A percentile compares a stretch with the other conserved stretches of the same genome.
phyloP scores from a whole-genome alignment of 2,113 vertebrate genomes.

The Panthera leo region DNA sequence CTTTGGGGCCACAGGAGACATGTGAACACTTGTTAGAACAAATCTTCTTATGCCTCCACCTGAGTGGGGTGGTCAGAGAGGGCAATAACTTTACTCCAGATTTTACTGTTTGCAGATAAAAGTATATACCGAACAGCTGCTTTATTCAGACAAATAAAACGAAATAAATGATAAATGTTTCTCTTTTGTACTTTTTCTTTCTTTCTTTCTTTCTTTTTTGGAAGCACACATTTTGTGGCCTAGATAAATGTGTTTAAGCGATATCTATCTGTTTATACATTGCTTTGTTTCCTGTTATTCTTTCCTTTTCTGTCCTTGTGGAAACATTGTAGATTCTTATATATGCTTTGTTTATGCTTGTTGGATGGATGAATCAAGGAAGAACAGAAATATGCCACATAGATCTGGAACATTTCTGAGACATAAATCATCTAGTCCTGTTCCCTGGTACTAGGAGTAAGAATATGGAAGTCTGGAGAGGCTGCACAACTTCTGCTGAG shows the following conservation, averaged over 20 bases:
- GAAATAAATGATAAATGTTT: neutral
- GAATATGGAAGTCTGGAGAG: neutral
- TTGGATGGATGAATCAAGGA: neutral
- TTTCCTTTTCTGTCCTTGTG: neutral
- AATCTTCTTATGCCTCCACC: neutral
- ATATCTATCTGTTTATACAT: neutral
- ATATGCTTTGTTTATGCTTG: neutral
- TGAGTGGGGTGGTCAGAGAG: neutral
- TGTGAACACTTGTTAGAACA: neutral
- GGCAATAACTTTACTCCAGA: neutral
- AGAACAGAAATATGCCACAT: neutral
- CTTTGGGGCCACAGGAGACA: neutral
- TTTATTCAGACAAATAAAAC: neutral
- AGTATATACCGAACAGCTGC: neutral
- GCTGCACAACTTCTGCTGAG: neutral
- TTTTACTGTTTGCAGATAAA: conserved; percentile 24
- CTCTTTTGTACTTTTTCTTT: neutral
- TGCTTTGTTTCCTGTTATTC: conserved; percentile 17
- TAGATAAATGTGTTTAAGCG: conserved; percentile 4
- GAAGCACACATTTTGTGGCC: neutral
- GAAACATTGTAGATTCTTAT: neutral
- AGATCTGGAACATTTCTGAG: neutral
- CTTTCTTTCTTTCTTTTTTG: neutral
- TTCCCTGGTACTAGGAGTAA: neutral
- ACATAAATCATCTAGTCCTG: neutral